Evolutionary conservation across 2,888 invertebrate species (phyloP), one percentile per base, ranked within the genome.

Genomic region (Tridacna gigas): DNA sequence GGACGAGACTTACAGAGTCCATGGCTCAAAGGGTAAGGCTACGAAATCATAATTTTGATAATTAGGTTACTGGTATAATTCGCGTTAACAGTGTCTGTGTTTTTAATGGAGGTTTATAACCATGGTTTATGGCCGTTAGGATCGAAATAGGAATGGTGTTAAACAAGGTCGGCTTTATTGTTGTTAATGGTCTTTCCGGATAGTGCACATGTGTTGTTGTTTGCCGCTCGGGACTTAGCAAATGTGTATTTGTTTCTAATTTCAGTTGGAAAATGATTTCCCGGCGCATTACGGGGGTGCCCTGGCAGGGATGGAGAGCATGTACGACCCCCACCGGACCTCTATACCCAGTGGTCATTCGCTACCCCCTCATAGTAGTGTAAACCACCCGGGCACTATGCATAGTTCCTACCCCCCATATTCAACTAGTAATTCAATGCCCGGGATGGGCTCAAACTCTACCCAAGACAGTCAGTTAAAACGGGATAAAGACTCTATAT

Each of bases 401-500:
- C 92, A 92, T 75, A 80, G 80, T 74, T 91, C 91, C 66, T 92
- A 91, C 79, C 92, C 92, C n/a, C 90, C 92, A 0, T 92, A 92
- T 83, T 89, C 92, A 45, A 86, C 89, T 74, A 86, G 84, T 82
- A 89, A 88, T 84, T 89, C 89, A 71, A 89, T 89, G 89, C 82
- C 90, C 56, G 86, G 89, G 61, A 87, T 89, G 82, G 84, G 89
- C 37, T 82, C 88, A 25, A 90, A 90, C 85, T 86, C 92, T 15
- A 90, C 93, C 77, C 93, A 92, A 81, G 93, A 93, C 86, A 91
- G 91, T 87, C 93, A 93, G 88, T 86, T 92, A 82, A 99, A 99
- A 96, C 96, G 99, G 95, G 99, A 99, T 96, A 99, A 98, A 96
- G 98, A 99, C 96, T 98, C 98, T 95, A 98, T 99, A 95, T 99